These are phyloP conservation scores for Adelphocoris suturalis DNA, from an alignment of 2,888 invertebrate genomes.

Conservation along the genomic window DNA sequence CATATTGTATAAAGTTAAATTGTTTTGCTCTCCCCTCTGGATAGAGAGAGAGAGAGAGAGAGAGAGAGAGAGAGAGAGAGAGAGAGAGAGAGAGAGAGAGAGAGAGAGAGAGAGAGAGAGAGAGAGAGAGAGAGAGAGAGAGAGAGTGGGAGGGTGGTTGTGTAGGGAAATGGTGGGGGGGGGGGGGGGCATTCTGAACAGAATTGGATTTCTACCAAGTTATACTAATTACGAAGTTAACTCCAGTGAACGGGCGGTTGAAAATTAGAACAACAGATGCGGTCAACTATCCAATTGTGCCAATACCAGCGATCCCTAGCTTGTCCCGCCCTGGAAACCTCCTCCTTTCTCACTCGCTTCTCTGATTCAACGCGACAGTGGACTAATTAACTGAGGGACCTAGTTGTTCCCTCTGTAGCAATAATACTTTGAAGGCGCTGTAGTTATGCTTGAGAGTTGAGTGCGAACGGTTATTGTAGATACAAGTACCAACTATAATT, in stretches of 20 bases:
- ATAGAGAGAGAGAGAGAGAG: no score
- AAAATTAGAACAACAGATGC: slow-evolving; percentile 70
- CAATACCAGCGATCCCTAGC: slow-evolving; percentile 57
- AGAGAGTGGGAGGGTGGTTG: not conserved
- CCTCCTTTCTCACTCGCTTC: not conserved
- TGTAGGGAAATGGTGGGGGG: not conserved
- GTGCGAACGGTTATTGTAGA: not conserved
- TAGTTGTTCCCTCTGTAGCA: not conserved
- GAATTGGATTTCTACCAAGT: slow-evolving; percentile 49
- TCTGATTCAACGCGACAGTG: slow-evolving; percentile 38
- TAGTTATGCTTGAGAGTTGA: not conserved
- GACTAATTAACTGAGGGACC: slow-evolving; percentile 60
- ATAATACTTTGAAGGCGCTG: not conserved
- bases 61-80: no score
- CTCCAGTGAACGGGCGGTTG: slow-evolving; percentile 28
- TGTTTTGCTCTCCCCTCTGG: no score
- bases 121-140: no score
- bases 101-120: not conserved
- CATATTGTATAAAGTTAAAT: no score
- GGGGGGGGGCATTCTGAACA: not conserved
- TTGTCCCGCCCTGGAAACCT: not conserved
- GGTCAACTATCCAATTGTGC: slow-evolving; percentile 70
- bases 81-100: no score
- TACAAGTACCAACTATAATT: no score
- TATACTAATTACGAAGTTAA: slow-evolving; percentile 70